Evolutionary conservation across 2,888 invertebrate species (phyloP), one percentile per base, ranked within the genome.

Genomic region (Eretmocerus hayati): DNA sequence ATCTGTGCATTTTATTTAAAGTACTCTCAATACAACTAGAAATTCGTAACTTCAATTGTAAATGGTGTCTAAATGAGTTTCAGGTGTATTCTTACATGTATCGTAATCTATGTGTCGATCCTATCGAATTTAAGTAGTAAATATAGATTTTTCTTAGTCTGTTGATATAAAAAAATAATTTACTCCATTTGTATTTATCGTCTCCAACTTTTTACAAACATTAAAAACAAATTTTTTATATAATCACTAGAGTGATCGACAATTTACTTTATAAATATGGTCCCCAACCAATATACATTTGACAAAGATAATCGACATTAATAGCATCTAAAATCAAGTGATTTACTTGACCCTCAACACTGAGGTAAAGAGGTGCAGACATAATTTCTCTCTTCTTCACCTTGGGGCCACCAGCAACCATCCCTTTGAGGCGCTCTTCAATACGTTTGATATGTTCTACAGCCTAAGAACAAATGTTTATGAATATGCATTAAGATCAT

Each of bases 261-360:
- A 15, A 15, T 54, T 37, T 18, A 33, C 5, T 15, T 77, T 73
- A 92, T 60, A 91, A 71, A 67, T 84, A 94, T 2, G 95, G 82
- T 32, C 90, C 90, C 99, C 99, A 99, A 8, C 97, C 97, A 44
- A 90, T 81, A 66, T 91, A 99, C 99, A 99, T 99, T 72, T 89
- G 87, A 59, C 90, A 88, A 13, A 99, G 77, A 72, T 93, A 92
- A 61, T 87, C 83, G 43, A 89, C 74, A 69, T 83, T 87, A 15
- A 88, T 91, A 1, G 99, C 94, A 73, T 96, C 92, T 48, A 84
- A 80, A 56, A 99, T 95, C 11, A 99, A 77, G 69, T 87, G 85
- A 66, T 90, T 87, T 0, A 92, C 91, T 74, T 96, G 95, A 8
- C 96, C 96, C 73, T 95, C 93, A 0, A 92, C 87, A 2, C 94